A percentile compares a stretch with the other conserved stretches of the same genome.
These are phyloP conservation scores for Tipula helvola DNA, from an alignment of 2,888 invertebrate genomes.

Conservation along the genomic window DNA sequence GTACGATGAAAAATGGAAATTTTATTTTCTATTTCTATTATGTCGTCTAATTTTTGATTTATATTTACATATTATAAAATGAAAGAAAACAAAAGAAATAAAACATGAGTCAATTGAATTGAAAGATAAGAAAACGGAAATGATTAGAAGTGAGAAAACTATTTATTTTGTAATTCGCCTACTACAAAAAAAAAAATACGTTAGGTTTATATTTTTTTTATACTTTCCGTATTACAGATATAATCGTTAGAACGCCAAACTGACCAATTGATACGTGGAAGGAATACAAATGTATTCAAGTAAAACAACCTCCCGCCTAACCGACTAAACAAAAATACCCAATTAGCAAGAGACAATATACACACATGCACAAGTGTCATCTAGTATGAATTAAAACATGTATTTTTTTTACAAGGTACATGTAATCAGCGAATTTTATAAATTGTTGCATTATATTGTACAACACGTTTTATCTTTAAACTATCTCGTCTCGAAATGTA, in stretches of 20 bases:
- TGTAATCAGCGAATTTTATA: neutral
- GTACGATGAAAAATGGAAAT: neutral
- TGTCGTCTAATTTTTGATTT: neutral
- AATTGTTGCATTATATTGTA: neutral
- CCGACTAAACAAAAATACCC: neutral
- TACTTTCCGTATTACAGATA: too few relatives aligned
- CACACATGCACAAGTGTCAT: neutral
- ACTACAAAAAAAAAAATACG: neutral
- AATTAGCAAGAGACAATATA: neutral
- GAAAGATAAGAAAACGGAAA: neutral
- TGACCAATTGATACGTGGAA: too few relatives aligned
- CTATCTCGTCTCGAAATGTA: neutral
- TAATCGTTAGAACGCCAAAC: neutral
- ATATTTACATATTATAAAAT: neutral
- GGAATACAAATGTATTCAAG: too few relatives aligned
- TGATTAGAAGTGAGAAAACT: neutral
- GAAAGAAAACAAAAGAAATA: neutral
- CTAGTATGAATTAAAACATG: neutral
- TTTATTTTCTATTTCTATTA: neutral
- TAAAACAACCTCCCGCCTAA: too few relatives aligned
- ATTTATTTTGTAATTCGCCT: neutral
- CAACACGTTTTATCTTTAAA: neutral
- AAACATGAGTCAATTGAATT: neutral
- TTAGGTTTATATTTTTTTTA: neutral
- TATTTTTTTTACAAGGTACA: neutral